These are phyloP conservation scores for Thamnophis sirtalis DNA, from an alignment of 2,113 vertebrate species.

Conservation along the genomic window DNA sequence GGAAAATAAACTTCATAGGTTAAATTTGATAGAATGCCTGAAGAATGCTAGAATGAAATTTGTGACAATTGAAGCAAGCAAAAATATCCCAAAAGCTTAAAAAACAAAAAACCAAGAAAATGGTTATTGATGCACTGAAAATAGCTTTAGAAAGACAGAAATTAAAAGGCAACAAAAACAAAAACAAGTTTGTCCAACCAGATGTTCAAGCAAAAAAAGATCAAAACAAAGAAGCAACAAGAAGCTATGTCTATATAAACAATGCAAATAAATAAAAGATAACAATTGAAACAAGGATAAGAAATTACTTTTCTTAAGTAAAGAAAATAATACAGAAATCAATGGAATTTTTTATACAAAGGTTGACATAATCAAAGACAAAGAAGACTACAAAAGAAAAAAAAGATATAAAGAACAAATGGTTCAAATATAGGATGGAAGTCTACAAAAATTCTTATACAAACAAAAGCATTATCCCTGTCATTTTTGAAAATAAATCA, in stretches of 20 bases:
- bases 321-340: neutral
- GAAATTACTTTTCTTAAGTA: neutral
- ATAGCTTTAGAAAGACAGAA: neutral
- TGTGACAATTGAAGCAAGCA: neutral
- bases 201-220: neutral
- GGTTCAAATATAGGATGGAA: neutral
- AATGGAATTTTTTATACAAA: neutral
- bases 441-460: neutral
- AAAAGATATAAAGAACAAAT: neutral
- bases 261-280: neutral
- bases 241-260: neutral
- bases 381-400: neutral
- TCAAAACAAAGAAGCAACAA: neutral
- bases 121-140: neutral
- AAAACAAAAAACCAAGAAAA: neutral
- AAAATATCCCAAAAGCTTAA: neutral
- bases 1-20: neutral
- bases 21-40: neutral
- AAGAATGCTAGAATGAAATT: neutral
- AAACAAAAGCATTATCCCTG: neutral
- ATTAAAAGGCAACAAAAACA: neutral
- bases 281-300: neutral
- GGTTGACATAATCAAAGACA: neutral
- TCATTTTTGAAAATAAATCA: neutral
- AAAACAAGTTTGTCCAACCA: neutral